phyloP scores from a whole-genome alignment of 2,113 vertebrate genomes.

The Panthera tigris region DNA sequence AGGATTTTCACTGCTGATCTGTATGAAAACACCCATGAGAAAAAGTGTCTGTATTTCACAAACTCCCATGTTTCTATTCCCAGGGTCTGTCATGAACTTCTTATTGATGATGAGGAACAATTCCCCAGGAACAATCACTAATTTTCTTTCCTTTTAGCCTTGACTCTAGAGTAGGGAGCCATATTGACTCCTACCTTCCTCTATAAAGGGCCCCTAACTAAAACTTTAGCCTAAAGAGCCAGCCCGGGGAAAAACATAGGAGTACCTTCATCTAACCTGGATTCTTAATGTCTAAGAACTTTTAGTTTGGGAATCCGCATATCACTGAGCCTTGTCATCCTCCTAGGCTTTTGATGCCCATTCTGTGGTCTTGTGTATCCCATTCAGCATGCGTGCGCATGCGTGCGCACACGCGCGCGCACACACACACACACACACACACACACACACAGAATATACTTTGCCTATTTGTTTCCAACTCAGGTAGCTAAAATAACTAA shows the following conservation, averaged over 20 bases:
- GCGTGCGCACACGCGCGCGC: too few species aligned
- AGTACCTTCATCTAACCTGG: background rate
- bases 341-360: background rate
- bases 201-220: background rate
- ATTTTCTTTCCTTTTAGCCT: background rate
- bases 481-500: background rate
- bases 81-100: background rate
- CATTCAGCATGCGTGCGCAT: background rate
- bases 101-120: background rate
- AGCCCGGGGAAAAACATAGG: background rate
- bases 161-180: background rate
- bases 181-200: background rate
- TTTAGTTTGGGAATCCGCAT: background rate
- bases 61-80: background rate
- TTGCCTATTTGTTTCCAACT: background rate
- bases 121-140: background rate
- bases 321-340: background rate
- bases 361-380: background rate
- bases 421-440: background rate
- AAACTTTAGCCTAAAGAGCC: background rate
- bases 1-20: background rate
- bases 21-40: background rate
- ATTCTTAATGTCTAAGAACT: background rate
- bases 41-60: background rate
- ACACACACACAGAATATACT: background rate